phyloP scores from a whole-genome alignment of 37 sponge, comb jelly and placozoan genomes.

The Lycopodina hypogea region DNA sequence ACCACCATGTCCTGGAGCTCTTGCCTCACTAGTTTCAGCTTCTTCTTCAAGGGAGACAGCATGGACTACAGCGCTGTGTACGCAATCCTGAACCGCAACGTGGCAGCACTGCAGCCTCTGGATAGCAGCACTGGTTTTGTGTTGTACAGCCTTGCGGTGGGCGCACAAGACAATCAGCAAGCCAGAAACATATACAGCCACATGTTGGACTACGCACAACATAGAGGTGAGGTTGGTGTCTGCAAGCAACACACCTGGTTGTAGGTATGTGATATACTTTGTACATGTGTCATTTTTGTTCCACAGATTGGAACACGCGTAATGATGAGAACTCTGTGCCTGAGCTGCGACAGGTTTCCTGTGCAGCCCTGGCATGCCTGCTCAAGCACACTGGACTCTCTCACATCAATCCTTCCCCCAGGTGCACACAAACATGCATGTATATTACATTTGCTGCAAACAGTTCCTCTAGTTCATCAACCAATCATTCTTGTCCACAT shows the following conservation, averaged over 20 bases:
- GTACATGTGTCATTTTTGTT: not conserved
- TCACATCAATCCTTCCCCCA: conserved; percentile 10
- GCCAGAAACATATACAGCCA: conserved; percentile 33
- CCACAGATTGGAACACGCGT: conserved; percentile 67
- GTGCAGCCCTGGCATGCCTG: conserved; percentile 66
- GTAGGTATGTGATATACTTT: not conserved
- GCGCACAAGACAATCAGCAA: conserved; percentile 18
- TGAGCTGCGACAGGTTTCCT: conserved; percentile 54
- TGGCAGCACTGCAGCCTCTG: not conserved
- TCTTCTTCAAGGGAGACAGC: not conserved
- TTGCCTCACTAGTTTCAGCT: conserved; percentile 10
- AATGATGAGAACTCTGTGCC: conserved; percentile 60
- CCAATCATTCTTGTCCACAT: too few species aligned
- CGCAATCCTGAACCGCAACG: not conserved
- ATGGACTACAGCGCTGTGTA: not conserved
- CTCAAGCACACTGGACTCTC: conserved; percentile 64
- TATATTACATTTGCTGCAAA: too few species aligned
- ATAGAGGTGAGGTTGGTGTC: conserved; percentile 16
- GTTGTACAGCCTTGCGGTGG: conserved; percentile 31
- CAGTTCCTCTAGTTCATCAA: too few species aligned
- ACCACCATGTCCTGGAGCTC: conserved; percentile 10
- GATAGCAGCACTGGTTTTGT: not conserved
- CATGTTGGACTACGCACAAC: conserved; percentile 52
- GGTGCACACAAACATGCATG: not conserved
- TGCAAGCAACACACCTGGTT: too few species aligned